Evolutionary conservation across 1,140 invertebrate genomes (phyloP), one percentile per base, ranked within the genome.

Genomic region (Muscidifurax raptorellus): DNA sequence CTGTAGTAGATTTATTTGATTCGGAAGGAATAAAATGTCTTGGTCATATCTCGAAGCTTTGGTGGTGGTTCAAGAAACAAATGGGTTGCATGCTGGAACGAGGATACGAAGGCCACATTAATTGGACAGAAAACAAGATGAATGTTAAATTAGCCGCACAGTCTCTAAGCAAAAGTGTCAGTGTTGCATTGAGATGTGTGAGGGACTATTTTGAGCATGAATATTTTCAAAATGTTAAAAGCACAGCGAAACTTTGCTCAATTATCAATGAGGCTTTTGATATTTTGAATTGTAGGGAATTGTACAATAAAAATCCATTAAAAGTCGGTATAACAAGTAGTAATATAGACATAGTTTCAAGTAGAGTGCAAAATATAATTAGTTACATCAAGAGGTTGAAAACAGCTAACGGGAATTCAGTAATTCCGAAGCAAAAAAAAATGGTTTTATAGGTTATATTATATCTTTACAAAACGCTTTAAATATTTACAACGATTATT

Each of bases 111-210:
- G 75, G 28, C 52, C 77, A 25, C 90, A 71, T 92, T 30, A 71
- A 87, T 80, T 91, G 82, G 80, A n/a, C 83, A 10, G 86, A 88
- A 64, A 80, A 90, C 36, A 90, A 90, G 89, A 91, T 90, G 86
- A 90, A 91, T 80, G 88, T 91, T 13, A 88, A 89, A 80, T 75
- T 92, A 69, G 89, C 87, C 32, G 85, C 86, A 22, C 89, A 91
- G 88, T 80, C 88, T 32, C 82, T 91, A 12, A 92, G 90, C 87
- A 27, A 86, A 22, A 89, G 87, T 81, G 87, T 88, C 64, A 82
- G 87, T 44, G 66, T 88, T 52, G 80, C 85, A 18, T 72, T 90
- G n/a, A 78, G 83, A 87, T 91, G 85, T 88, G 86, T 84, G 83
- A 78, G 52, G 84, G 88, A 88, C 40, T 27, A 71, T 79, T 71